These are phyloP conservation scores for Phortica okadai DNA, from an alignment of 2,888 invertebrate genomes.

Conservation along the genomic window DNA sequence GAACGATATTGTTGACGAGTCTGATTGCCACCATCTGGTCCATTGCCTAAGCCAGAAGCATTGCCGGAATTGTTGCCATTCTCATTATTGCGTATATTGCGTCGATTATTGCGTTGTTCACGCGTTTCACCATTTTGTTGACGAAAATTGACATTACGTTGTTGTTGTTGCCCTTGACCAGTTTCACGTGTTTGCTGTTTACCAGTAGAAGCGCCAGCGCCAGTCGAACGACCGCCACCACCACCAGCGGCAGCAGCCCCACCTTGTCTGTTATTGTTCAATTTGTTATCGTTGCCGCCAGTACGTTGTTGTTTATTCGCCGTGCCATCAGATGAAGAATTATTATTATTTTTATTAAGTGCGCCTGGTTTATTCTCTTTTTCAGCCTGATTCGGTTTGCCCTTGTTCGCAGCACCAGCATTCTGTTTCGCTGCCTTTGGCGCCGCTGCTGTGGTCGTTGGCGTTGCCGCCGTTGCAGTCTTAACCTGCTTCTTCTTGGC, in stretches of 20 bases:
- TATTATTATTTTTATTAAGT: conserved; percentile 73
- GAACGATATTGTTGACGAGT: conserved; percentile 51
- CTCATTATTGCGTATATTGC: conserved; percentile 78
- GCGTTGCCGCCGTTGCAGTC: conserved; percentile 56
- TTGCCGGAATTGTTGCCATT: conserved; percentile 25
- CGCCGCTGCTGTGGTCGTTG: conserved; percentile 49
- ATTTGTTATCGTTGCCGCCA: conserved; percentile 50
- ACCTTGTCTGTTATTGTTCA: conserved; percentile 63
- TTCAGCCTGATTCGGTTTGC: conserved; percentile 72
- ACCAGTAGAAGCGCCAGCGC: conserved; percentile 45
- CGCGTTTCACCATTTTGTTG: conserved; percentile 79
- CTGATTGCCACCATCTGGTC: conserved; percentile 38
- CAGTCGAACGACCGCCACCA: conserved; percentile 54
- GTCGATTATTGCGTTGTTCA: conserved; percentile 81
- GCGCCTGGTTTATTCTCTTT: conserved; percentile 76
- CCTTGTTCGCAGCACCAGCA: conserved; percentile 48
- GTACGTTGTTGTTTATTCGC: conserved; percentile 22
- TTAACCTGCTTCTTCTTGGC: conserved; percentile 71
- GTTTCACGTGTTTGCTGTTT: conserved; percentile 51
- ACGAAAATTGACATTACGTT: conserved; percentile 66
- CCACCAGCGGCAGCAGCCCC: conserved; percentile 51
- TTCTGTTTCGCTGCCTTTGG: conserved; percentile 52
- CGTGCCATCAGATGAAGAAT: conserved; percentile 52
- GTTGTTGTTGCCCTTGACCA: conserved; percentile 59
- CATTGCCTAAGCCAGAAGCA: conserved; percentile 59